These are phyloP conservation scores for Delichon dasypus DNA, from an alignment of 2,797 vertebrate genomes.

Conservation along the genomic window DNA sequence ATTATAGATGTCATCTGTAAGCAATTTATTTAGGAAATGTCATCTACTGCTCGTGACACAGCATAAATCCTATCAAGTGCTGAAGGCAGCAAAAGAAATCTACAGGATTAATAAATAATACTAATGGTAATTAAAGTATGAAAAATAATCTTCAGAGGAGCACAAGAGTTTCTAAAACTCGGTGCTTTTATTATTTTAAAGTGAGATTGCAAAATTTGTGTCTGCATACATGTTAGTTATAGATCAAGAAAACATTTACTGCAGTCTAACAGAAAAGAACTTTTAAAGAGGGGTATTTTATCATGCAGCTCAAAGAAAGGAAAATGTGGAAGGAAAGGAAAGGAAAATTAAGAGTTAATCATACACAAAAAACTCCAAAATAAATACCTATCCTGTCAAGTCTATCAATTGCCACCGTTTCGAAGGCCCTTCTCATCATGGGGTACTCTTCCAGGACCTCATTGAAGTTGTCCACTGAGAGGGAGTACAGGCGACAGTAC, in stretches of 20 bases:
- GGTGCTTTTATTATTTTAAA: not conserved
- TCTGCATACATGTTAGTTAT: not conserved
- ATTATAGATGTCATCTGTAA: not conserved
- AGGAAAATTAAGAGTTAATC: no score
- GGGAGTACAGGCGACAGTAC: slow-evolving; percentile 96
- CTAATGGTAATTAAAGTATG: not conserved
- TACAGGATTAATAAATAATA: slow-evolving; percentile 9
- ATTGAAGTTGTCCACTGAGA: slow-evolving; percentile 98
- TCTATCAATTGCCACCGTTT: slow-evolving; percentile 71
- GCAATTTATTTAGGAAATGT: not conserved
- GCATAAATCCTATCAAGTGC: not conserved
- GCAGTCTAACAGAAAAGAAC: not conserved
- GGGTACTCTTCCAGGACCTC: slow-evolving; percentile 98
- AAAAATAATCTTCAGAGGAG: not conserved
- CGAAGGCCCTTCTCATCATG: slow-evolving; percentile 88
- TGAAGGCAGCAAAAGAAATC: not conserved
- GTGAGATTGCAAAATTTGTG: not conserved
- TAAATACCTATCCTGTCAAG: slow-evolving; percentile 94
- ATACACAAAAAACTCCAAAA: not conserved
- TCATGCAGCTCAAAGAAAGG: not conserved
- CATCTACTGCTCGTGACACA: not conserved
- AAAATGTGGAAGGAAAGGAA: not conserved
- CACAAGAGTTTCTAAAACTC: not conserved
- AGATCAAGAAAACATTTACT: slow-evolving; percentile 1
- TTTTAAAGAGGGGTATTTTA: not conserved